Evolutionary conservation across 1,140 invertebrate genomes (phyloP).

Genomic region (Drosophila trapezifrons): DNA sequence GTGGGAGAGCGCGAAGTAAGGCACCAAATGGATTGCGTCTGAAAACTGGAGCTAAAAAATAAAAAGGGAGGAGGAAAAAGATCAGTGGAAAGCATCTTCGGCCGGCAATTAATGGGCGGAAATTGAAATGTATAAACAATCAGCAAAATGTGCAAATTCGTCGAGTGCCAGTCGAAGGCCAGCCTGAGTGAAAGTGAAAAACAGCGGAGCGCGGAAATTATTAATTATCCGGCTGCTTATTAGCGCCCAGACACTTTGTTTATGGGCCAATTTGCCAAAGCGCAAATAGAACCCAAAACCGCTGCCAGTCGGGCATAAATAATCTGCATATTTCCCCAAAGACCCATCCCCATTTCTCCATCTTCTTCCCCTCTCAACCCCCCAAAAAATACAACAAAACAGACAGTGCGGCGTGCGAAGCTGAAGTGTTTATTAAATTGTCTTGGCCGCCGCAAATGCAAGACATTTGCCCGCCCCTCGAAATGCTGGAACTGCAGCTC

Average conservation of each 20-base stretch:
- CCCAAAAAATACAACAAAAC: constrained; percentile 15
- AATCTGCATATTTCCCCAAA: constrained; percentile 52
- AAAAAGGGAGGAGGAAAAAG: neutral
- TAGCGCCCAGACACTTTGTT: constrained; percentile 49
- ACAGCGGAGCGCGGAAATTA: constrained; percentile 32
- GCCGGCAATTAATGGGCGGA: constrained; percentile 62
- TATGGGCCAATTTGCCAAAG: constrained; percentile 49
- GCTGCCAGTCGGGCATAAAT: constrained; percentile 54
- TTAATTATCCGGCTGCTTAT: constrained; percentile 59
- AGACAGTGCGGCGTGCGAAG: constrained; percentile 58
- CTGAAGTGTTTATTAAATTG: constrained; percentile 80
- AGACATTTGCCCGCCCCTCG: constrained; percentile 44
- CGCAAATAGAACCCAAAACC: constrained; percentile 34
- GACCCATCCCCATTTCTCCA: constrained; percentile 20
- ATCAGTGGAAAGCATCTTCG: constrained; percentile 24
- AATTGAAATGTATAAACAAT: constrained; percentile 63
- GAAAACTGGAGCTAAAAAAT: constrained; percentile 10
- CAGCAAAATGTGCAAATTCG: constrained; percentile 63
- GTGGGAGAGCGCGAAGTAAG: constrained; percentile 13
- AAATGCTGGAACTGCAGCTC: constrained; percentile 51
- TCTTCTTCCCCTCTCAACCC: neutral
- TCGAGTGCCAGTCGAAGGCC: constrained; percentile 62
- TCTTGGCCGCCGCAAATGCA: constrained; percentile 57
- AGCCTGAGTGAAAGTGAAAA: constrained; percentile 47
- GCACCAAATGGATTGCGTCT: constrained; percentile 45